Evolutionary conservation across 1,140 invertebrate genomes (phyloP), one percentile per base, ranked within the genome.

Genomic region (Bombus pascuorum): DNA sequence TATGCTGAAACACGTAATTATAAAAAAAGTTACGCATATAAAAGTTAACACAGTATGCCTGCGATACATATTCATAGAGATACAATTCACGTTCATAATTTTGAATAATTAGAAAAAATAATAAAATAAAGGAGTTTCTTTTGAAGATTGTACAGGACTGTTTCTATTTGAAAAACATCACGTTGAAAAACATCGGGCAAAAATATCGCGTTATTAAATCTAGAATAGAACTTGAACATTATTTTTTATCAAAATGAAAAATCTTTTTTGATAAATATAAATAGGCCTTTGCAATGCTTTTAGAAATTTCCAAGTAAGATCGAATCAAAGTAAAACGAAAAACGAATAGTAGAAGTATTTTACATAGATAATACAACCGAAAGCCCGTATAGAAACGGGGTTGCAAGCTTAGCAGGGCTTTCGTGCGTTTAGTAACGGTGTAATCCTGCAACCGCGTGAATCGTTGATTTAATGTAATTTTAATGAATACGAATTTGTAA

Each of bases 381-480:
- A 82, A 37, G 25, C 47, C 42, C 28, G 2, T 4, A 6, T n/a
- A 39, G 37, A 59, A 22, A 70, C 4, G 68, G 32, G 32, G 68
- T 85, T 72, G 65, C 68, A 65, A 80, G 83, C 76, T 85, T 80
- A 85, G 28, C 68, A 8, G 76, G 28, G 57, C 57, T 85, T 62
- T 53, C 34, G 53, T 6, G 53, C 76, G 77, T 85, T 85, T 85
- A 85, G 83, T 53, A 53, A 72, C 68, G n/a, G 15, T 57, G 77
- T 83, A 80, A 80, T 85, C 68, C 77, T 47, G 10, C 39, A 39
- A 32, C 68, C 66, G 53, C 76, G 39, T 13, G 66, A 72, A 79
- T 79, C 83, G 75, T 80, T 72, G 77, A 83, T 80, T 80, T 71
- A 80, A 85, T 85, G 76, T 66, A 85, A 85, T 85, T 80, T 85